Evolutionary conservation across 2,797 vertebrate species (phyloP).

Genomic region (Bryconaethiops microstoma): DNA sequence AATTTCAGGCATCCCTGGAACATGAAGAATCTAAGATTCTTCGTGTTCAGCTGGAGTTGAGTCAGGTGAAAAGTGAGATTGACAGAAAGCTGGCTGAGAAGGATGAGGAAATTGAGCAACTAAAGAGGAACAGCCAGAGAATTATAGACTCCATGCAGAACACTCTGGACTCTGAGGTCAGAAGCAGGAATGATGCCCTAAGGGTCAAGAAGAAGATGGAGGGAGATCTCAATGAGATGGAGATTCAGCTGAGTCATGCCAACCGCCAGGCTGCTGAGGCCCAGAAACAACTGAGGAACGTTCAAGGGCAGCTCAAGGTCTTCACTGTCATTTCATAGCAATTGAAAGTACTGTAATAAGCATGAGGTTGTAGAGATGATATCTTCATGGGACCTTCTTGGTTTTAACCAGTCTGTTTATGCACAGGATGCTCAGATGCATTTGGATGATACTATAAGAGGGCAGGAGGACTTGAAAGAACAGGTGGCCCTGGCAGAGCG

Average conservation of each 20-base stretch:
- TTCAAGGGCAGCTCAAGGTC: conserved; percentile 68
- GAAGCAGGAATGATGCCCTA: conserved; percentile 87
- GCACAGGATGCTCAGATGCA: conserved; percentile 75
- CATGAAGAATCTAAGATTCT: conserved; percentile 89
- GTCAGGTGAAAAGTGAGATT: conserved; percentile 85
- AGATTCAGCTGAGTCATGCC: conserved; percentile 87
- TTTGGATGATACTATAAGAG: conserved; percentile 80
- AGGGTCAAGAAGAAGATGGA: conserved; percentile 93
- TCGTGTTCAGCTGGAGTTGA: conserved; percentile 85
- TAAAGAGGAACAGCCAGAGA: conserved; percentile 86
- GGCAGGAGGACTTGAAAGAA: conserved; percentile 86
- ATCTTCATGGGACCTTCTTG: not conserved
- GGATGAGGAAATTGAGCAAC: conserved; percentile 87
- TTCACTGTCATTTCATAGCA: not conserved
- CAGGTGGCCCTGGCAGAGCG: conserved; percentile 84
- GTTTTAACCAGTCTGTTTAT: not conserved
- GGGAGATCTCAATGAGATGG: conserved; percentile 86
- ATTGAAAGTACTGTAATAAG: not conserved
- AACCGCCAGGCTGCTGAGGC: conserved; percentile 84
- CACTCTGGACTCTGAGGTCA: conserved; percentile 83
- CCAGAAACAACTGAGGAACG: conserved; percentile 84
- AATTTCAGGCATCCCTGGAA: conserved; percentile 81
- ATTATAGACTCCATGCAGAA: conserved; percentile 81
- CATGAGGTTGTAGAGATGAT: not conserved
- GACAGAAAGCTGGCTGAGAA: conserved; percentile 85